Conservation (phyloP, 2,888 invertebrate species). For the Eupithecia tripunctaria region DNA sequence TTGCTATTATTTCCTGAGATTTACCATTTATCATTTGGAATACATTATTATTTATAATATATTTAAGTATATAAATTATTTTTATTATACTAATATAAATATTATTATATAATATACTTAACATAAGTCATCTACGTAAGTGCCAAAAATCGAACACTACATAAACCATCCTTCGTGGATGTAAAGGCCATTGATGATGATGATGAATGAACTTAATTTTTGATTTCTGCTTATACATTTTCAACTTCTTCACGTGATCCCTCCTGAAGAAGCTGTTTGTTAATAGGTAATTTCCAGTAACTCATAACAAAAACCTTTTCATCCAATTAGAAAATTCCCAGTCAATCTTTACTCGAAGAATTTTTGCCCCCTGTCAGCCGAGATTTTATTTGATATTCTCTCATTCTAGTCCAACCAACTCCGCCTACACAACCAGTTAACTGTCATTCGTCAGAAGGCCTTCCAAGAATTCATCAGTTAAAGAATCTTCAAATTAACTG, state of each 20-base stretch:
- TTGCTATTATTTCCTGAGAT: too few relatives aligned
- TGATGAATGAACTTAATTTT: too few relatives aligned
- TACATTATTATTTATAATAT: background rate
- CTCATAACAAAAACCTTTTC: background rate
- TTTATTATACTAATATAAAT: too few relatives aligned
- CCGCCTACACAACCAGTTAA: constrained; percentile 25
- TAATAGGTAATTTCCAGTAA: background rate
- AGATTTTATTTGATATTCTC: constrained; percentile 13
- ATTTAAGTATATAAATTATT: too few relatives aligned
- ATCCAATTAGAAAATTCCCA: constrained; percentile 22
- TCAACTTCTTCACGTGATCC: background rate
- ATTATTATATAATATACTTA: too few relatives aligned
- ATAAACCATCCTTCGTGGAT: too few relatives aligned
- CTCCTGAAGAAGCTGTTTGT: background rate
- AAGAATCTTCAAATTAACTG: constrained; percentile 54
- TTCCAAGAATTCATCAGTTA: constrained; percentile 43
- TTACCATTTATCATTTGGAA: background rate
- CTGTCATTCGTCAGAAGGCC: constrained; percentile 50
- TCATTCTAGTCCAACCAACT: constrained; percentile 16
- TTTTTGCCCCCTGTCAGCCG: constrained; percentile 13
- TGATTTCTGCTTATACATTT: background rate
- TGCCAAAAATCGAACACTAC: too few relatives aligned
- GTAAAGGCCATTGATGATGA: too few relatives aligned
- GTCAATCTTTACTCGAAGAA: constrained; percentile 6
- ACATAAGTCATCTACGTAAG: too few relatives aligned